These are phyloP conservation scores for Papilio gigon DNA, from an alignment of 2,888 invertebrate genomes.

Conservation along the genomic window DNA sequence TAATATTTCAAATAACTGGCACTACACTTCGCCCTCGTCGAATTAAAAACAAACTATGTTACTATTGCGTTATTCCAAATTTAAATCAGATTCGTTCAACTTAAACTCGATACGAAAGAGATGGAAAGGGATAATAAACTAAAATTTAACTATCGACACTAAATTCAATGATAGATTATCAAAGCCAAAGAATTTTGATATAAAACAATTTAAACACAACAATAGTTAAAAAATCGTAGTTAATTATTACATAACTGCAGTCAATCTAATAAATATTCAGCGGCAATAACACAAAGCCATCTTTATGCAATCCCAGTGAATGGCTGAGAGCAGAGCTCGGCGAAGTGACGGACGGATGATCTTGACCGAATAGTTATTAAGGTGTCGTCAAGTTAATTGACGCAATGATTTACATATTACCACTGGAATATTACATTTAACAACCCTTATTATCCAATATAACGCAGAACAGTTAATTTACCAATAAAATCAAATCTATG, in stretches of 20 bases:
- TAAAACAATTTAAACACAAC: neutral
- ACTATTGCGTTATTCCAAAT: too few relatives aligned
- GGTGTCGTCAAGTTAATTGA: conserved; percentile 34
- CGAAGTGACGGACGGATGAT: conserved; percentile 34
- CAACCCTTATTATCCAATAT: conserved; percentile 2
- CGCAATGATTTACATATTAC: conserved; percentile 18
- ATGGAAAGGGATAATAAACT: too few relatives aligned
- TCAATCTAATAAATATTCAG: conserved; percentile 8
- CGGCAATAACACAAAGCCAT: conserved; percentile 23
- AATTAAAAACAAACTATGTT: too few relatives aligned
- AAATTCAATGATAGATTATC: neutral
- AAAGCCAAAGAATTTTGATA: neutral
- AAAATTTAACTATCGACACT: too few relatives aligned
- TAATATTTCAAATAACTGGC: too few relatives aligned
- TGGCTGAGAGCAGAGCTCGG: conserved; percentile 11
- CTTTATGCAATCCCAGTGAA: conserved; percentile 39
- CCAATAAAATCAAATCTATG: neutral
- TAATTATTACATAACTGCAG: conserved; percentile 18
- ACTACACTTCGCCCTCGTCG: too few relatives aligned
- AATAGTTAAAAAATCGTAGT: neutral
- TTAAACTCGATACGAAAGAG: too few relatives aligned
- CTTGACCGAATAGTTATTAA: conserved; percentile 38
- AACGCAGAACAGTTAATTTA: neutral
- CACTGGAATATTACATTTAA: conserved; percentile 2
- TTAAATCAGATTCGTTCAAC: too few relatives aligned